Evolutionary conservation across 2,797 vertebrate species (phyloP).

Genomic region (Tangara arthus): DNA sequence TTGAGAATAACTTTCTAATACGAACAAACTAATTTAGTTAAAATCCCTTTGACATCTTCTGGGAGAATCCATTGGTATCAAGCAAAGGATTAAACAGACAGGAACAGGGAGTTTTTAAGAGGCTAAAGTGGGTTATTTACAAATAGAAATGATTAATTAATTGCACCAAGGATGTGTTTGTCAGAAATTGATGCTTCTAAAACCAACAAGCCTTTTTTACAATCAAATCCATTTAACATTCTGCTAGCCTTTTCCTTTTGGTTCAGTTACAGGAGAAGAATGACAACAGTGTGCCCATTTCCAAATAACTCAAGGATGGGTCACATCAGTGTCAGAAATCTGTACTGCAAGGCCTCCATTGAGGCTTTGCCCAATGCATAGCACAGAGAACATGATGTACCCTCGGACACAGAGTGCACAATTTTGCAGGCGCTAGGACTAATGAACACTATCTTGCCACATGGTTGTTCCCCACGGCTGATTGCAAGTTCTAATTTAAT

Average conservation of each 20-base stretch:
- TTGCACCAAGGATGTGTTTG: neutral
- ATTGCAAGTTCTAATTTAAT: constrained; percentile 16
- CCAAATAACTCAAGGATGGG: neutral
- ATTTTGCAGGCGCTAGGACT: neutral
- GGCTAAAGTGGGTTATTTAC: neutral
- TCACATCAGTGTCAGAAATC: neutral
- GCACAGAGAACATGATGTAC: neutral
- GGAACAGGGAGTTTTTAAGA: neutral
- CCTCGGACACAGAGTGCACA: neutral
- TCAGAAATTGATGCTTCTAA: neutral
- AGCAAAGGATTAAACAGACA: neutral
- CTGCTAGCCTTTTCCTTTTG: neutral
- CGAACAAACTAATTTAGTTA: neutral
- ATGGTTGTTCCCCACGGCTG: neutral
- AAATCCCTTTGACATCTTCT: neutral
- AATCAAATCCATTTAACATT: neutral
- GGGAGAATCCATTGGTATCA: neutral
- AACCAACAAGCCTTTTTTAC: neutral
- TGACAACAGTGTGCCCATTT: neutral
- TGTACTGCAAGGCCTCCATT: neutral
- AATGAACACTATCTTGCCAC: neutral
- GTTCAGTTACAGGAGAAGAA: neutral
- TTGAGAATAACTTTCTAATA: neutral
- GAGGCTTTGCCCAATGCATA: neutral
- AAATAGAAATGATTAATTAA: neutral